Percentiles rank a stretch among this genome's conserved stretches.
Evolutionary conservation across 2,797 vertebrate species (phyloP).

Genomic region (Taeniopygia guttata): DNA sequence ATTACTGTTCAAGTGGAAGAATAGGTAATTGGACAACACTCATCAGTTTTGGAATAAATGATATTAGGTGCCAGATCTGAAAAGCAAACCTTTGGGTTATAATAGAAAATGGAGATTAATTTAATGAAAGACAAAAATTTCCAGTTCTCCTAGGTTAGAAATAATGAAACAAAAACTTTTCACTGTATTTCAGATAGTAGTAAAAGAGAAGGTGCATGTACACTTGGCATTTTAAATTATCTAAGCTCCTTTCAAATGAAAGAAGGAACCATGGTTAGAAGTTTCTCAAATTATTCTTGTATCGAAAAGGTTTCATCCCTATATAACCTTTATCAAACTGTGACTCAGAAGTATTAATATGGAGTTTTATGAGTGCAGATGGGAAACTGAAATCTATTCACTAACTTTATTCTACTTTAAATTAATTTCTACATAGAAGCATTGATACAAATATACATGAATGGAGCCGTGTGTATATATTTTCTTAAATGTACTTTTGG

Average conservation of each 20-base stretch:
- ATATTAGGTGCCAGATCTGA: not conserved
- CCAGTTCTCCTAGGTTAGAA: not conserved
- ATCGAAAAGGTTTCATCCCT: not conserved
- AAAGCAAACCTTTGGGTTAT: slow-evolving; percentile 30
- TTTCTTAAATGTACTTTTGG: not conserved
- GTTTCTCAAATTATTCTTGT: not conserved
- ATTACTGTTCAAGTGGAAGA: slow-evolving; percentile 42
- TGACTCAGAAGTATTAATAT: not conserved
- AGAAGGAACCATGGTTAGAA: not conserved
- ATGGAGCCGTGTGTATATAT: accelerated
- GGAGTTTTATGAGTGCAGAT: not conserved
- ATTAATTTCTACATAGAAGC: not conserved
- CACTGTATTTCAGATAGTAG: not conserved
- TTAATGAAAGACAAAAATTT: slow-evolving; percentile 13
- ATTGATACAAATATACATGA: not conserved
- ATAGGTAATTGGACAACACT: slow-evolving; percentile 21
- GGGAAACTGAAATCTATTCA: not conserved
- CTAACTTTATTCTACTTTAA: not conserved
- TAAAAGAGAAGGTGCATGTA: not conserved
- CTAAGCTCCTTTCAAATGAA: not conserved
- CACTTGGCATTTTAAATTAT: not conserved
- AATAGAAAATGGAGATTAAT: not conserved
- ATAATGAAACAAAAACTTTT: not conserved
- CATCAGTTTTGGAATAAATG: slow-evolving; percentile 19
- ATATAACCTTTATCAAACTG: not conserved